Evolutionary conservation across 92 coral and sea anemone species (phyloP).

Genomic region (Virgularia gustaviana): DNA sequence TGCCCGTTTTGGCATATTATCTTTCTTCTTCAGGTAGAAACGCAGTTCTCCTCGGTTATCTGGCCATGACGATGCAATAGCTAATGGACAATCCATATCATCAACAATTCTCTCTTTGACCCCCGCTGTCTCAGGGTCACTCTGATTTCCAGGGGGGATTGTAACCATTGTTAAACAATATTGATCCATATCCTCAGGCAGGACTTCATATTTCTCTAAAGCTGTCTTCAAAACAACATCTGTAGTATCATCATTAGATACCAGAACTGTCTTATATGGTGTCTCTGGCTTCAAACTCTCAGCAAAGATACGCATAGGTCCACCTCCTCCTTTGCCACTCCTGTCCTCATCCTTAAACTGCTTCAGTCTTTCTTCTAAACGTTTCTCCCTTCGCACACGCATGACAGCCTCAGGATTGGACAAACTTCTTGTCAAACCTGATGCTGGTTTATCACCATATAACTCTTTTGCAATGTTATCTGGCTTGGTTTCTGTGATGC

Average conservation of each 20-base stretch:
- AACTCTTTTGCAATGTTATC: slow-evolving; percentile 72
- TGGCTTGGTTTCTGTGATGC: slow-evolving; percentile 55
- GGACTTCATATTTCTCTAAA: slow-evolving; percentile 82
- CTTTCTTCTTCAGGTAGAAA: slow-evolving; percentile 84
- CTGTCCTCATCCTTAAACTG: slow-evolving; percentile 64
- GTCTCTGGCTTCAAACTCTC: slow-evolving; percentile 89
- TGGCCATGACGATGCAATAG: slow-evolving; percentile 98
- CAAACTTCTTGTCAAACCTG: slow-evolving; percentile 81
- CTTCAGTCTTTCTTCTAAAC: slow-evolving; percentile 69
- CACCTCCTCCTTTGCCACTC: slow-evolving; percentile 73
- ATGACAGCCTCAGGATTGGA: slow-evolving; percentile 98
- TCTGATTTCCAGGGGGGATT: slow-evolving; percentile 58
- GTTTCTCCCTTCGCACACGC: slow-evolving; percentile 81
- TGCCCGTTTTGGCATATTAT: slow-evolving; percentile 73
- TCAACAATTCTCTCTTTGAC: slow-evolving; percentile 87
- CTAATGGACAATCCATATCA: slow-evolving; percentile 87
- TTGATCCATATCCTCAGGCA: slow-evolving; percentile 87
- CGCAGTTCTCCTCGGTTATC: slow-evolving; percentile 77
- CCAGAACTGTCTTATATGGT: slow-evolving; percentile 89
- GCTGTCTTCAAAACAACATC: slow-evolving; percentile 79
- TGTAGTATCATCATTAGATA: slow-evolving; percentile 80
- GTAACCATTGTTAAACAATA: slow-evolving; percentile 94
- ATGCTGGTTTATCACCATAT: slow-evolving; percentile 82
- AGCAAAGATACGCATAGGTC: slow-evolving; percentile 91
- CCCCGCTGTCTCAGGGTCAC: slow-evolving; percentile 63